phyloP scores from a whole-genome alignment of 2,888 invertebrate species.

The Lapara coniferarum region DNA sequence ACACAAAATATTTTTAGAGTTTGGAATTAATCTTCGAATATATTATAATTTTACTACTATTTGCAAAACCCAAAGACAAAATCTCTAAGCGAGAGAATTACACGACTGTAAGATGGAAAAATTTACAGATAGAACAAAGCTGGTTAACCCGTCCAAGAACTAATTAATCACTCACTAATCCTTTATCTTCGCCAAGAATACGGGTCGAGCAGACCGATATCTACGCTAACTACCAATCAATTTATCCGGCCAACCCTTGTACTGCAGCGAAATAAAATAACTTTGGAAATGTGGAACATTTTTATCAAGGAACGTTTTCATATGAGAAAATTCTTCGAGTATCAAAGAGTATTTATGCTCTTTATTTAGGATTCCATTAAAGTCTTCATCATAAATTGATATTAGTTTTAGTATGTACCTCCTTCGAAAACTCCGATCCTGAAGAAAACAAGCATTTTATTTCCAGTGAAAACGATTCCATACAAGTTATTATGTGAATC shows the following conservation, averaged over 20 bases:
- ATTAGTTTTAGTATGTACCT: background rate
- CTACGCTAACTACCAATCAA: conserved; percentile 21
- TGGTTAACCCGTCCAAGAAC: conserved; percentile 19
- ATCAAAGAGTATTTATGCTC: background rate
- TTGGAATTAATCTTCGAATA: too few species aligned
- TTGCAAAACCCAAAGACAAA: too few species aligned
- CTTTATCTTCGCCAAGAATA: conserved; percentile 24
- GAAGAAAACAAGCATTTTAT: too few species aligned
- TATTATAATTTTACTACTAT: too few species aligned
- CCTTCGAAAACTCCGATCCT: too few species aligned
- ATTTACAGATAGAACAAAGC: background rate
- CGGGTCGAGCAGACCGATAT: conserved; percentile 20
- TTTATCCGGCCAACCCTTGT: conserved; percentile 15
- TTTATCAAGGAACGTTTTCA: conserved; percentile 6
- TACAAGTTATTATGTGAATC: background rate
- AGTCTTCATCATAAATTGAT: conserved; percentile 4
- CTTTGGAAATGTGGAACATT: conserved; percentile 17
- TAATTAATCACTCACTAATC: conserved; percentile 20
- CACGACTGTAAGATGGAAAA: background rate
- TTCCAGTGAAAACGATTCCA: too few species aligned
- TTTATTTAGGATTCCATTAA: conserved; percentile 2
- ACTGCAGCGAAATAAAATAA: conserved; percentile 19
- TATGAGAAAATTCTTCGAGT: background rate
- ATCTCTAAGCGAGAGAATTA: too few species aligned
- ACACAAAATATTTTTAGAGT: too few species aligned